Conservation (phyloP, 92 coral and sea anemone genomes). For the Virgularia gustaviana region DNA sequence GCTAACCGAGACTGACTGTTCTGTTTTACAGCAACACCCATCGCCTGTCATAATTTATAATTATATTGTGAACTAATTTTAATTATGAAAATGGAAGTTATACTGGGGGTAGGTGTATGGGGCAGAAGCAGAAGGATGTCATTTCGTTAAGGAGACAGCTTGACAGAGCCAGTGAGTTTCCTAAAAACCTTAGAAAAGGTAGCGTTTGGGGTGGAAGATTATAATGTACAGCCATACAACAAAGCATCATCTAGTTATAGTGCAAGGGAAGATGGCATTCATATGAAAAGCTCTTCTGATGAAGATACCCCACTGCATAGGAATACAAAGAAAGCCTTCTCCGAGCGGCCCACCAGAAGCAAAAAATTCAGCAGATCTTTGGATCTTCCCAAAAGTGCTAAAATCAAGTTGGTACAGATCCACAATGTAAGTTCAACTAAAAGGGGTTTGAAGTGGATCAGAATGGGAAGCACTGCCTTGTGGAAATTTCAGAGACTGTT, state of each 20-base stretch:
- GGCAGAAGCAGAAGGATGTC: constrained; percentile 39
- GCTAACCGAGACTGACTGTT: too few species aligned
- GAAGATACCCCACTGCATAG: constrained; percentile 26
- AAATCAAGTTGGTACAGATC: constrained; percentile 42
- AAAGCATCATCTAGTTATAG: constrained; percentile 44
- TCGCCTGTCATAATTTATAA: too few species aligned
- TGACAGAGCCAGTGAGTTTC: constrained; percentile 48
- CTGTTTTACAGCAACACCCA: too few species aligned
- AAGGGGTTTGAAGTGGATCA: constrained; percentile 57
- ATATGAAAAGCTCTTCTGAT: constrained; percentile 28
- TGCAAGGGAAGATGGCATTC: constrained; percentile 27
- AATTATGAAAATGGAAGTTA: constrained; percentile 55
- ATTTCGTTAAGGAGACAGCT: constrained; percentile 49
- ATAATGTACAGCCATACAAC: constrained; percentile 40
- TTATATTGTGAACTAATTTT: too few species aligned
- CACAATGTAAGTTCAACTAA: constrained; percentile 53
- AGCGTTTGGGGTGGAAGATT: constrained; percentile 13
- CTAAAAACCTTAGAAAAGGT: constrained; percentile 42
- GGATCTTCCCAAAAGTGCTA: constrained; percentile 41
- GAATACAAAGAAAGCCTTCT: constrained; percentile 19
- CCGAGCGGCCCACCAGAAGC: constrained; percentile 32
- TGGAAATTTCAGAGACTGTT: constrained; percentile 58
- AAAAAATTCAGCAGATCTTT: constrained; percentile 42
- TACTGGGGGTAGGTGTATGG: constrained; percentile 52
- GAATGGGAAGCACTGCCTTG: constrained; percentile 47